Conservation (phyloP, 2,888 invertebrate genomes). For the Drosophila hamatofila region DNA sequence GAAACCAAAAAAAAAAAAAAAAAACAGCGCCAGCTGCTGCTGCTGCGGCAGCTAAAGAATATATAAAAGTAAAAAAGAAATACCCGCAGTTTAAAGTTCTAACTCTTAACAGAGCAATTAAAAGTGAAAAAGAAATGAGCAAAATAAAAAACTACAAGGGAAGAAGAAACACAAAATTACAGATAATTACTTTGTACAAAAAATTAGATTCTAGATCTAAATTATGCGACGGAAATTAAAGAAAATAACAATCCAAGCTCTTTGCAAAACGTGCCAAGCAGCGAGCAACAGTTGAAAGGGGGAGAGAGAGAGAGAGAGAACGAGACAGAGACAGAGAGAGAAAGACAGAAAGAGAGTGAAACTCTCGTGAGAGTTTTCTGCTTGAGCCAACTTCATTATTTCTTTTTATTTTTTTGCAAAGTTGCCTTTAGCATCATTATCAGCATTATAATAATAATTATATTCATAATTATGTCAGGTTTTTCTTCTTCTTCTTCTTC, state of each 20-base stretch:
- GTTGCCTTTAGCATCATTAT: conserved; percentile 29
- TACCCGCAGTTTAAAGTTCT: conserved; percentile 39
- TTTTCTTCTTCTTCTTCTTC: neutral
- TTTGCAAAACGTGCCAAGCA: conserved; percentile 22
- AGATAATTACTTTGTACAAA: conserved; percentile 45
- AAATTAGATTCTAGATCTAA: conserved; percentile 51
- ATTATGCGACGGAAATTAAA: conserved; percentile 37
- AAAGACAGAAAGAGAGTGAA: conserved; percentile 9
- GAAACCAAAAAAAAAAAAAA: conserved; percentile 27
- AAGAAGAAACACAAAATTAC: conserved; percentile 33
- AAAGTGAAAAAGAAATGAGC: conserved; percentile 19
- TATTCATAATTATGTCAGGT: conserved; percentile 49
- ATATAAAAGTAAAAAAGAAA: neutral
- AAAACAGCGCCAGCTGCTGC: conserved; percentile 33
- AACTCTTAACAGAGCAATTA: conserved; percentile 52
- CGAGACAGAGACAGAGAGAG: neutral
- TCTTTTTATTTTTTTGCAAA: neutral
- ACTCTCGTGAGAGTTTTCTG: conserved; percentile 20
- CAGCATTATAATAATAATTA: conserved; percentile 16
- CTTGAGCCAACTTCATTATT: conserved; percentile 1
- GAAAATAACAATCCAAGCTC: conserved; percentile 13
- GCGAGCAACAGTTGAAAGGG: neutral
- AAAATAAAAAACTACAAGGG: neutral
- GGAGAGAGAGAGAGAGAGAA: neutral
- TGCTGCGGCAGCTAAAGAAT: conserved; percentile 1